Evolutionary conservation across 2,797 vertebrate genomes (phyloP), one percentile per base, ranked within the genome.

Genomic region (Rhynchotus rufescens): DNA sequence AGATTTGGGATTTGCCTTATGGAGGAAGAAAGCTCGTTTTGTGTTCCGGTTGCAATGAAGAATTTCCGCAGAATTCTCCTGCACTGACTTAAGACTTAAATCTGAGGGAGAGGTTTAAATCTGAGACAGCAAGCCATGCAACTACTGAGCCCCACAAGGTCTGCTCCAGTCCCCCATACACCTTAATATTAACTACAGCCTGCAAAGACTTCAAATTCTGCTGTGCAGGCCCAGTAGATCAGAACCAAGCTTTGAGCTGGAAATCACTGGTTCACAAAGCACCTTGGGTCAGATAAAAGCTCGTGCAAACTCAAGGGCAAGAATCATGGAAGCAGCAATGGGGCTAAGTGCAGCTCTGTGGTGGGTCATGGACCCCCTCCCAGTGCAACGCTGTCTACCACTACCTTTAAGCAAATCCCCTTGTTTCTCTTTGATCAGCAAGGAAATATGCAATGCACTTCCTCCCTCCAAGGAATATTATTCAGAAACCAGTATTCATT

Each of bases 1-100:
- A 96, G 90, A 93, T 95, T 94, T 92, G 89, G 90, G 92, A 87
- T 94, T 96, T 96, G 84, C 68, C 79, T 95, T 75, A 60, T 88
- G 93, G 92, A 95, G 91, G 77, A 88, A 96, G 88, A 88, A 94
- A 86, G 77, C 92, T 92, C 93, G 79, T 89, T 96, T 95, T 86
- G 67, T 23, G 90, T 94, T 94, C 80, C 92, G 94, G 79, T 87
- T 93, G 90, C 73, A 84, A 95, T 80, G 89, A 93, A 85, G 90
- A 90, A 94, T 87, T 95, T 95, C 81, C 92, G 84, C 76, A 76
- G 91, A 84, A 86, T 86, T 86, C 84, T 85, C 92, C 86, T 87
- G 38, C 78, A 79, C 21, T 78, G 28, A 40, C 87, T 92, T 40
- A 79, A 82, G 62, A 64, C 56, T 92, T 92, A 76, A 95, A 81